Evolutionary conservation across 2,888 invertebrate species (phyloP).

Genomic region (Prenolepis imparis): DNA sequence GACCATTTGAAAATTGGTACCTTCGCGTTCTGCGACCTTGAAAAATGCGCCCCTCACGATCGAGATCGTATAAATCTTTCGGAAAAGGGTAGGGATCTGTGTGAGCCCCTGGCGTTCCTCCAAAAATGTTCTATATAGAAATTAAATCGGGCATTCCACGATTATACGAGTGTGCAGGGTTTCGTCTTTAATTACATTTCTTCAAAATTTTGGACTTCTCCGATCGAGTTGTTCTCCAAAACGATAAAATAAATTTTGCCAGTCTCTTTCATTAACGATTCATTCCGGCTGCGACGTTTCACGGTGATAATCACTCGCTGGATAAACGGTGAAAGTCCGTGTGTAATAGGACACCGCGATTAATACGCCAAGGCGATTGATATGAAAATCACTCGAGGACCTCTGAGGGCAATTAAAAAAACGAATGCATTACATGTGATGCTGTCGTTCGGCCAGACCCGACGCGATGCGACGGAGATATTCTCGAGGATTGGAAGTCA

Average conservation of each 20-base stretch:
- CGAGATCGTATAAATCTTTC: conserved; percentile 50
- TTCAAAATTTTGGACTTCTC: conserved; percentile 9
- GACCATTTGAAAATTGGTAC: conserved; percentile 70
- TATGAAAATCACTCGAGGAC: conserved; percentile 71
- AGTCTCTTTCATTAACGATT: conserved; percentile 42
- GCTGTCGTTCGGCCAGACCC: conserved; percentile 56
- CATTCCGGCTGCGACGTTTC: conserved; percentile 57
- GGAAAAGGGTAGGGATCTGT: conserved; percentile 3
- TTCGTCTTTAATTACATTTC: not conserved
- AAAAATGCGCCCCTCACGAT: conserved; percentile 53
- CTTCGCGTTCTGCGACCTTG: conserved; percentile 41
- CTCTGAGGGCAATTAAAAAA: conserved; percentile 70
- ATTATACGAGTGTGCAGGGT: not conserved
- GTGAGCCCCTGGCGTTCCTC: conserved; percentile 4
- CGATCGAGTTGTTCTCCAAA: not conserved
- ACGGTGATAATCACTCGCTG: conserved; percentile 67
- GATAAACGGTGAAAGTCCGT: conserved; percentile 72
- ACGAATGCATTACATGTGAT: conserved; percentile 68
- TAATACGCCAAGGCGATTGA: conserved; percentile 73
- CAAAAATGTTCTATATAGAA: conserved; percentile 10
- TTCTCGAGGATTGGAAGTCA: conserved; percentile 54
- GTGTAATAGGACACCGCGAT: conserved; percentile 72
- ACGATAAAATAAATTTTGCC: conserved; percentile 5
- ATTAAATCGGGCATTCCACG: conserved; percentile 21
- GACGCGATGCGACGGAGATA: conserved; percentile 41